Evolutionary conservation across 2,797 vertebrate genomes (phyloP).

Genomic region (Myotis daubentonii): DNA sequence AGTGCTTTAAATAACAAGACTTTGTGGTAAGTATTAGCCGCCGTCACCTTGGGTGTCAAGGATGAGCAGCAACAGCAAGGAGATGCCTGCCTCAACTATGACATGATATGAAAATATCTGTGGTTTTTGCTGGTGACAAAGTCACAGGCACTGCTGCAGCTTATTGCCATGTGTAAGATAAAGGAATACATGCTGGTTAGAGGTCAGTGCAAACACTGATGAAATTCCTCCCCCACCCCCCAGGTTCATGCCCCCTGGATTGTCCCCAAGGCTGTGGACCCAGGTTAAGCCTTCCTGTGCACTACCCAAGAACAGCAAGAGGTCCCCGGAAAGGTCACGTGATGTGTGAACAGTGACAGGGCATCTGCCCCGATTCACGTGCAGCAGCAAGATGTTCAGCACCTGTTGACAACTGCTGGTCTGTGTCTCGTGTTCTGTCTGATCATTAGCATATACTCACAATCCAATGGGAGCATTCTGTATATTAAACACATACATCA

Average conservation of each 20-base stretch:
- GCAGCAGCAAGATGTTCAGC: rapidly evolving
- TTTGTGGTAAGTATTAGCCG: rapidly evolving
- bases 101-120: background rate
- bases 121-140: background rate
- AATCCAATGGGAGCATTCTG: background rate
- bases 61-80: background rate
- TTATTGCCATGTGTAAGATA: background rate
- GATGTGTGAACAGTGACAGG: background rate
- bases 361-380: background rate
- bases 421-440: background rate
- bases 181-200: background rate
- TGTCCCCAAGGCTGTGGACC: background rate
- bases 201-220: background rate
- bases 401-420: background rate
- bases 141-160: background rate
- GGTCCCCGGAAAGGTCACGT: background rate
- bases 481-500: background rate
- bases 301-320: background rate
- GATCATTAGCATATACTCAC: background rate
- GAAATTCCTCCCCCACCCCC: background rate
- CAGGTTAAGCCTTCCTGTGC: background rate
- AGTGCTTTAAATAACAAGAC: background rate
- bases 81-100: background rate
- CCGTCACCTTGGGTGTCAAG: rapidly evolving
- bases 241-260: background rate